A percentile compares a stretch with the other conserved stretches of the same genome.
These are phyloP conservation scores for Meloe dianella DNA, from an alignment of 2,888 invertebrate genomes.

Conservation along the genomic window DNA sequence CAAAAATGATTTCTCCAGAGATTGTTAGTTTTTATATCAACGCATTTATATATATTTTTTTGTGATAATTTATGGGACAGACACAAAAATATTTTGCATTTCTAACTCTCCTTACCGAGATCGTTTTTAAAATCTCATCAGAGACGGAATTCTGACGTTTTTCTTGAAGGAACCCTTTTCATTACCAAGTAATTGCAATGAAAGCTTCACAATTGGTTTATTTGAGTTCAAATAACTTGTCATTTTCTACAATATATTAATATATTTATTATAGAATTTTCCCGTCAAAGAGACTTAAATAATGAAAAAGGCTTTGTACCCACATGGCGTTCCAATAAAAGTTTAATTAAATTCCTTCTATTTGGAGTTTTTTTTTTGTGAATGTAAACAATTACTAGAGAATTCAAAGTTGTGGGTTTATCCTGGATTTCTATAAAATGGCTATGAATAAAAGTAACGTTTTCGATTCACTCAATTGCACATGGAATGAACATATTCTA, in stretches of 20 bases:
- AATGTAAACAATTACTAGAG: constrained; percentile 5
- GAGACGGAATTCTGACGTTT: not conserved
- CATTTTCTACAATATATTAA: not conserved
- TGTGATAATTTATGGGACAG: not conserved
- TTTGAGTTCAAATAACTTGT: not conserved
- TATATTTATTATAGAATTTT: constrained; percentile 4
- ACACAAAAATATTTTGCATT: constrained; percentile 1
- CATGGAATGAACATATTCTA: constrained; percentile 34
- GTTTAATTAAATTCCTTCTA: constrained; percentile 36
- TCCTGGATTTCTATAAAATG: constrained; percentile 24
- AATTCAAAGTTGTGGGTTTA: not conserved
- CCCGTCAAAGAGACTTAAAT: not conserved
- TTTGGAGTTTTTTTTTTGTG: not conserved
- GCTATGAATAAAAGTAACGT: constrained; percentile 36
- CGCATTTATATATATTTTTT: not conserved
- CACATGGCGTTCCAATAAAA: constrained; percentile 25
- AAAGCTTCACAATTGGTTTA: not conserved
- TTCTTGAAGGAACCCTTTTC: not conserved
- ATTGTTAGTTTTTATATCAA: not conserved
- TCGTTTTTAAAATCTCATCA: not conserved
- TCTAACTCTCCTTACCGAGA: not conserved
- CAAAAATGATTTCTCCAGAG: not conserved
- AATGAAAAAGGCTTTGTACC: not conserved
- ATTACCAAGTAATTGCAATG: not conserved
- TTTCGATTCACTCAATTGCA: constrained; percentile 40